phyloP scores from a whole-genome alignment of 2,888 invertebrate species.

The Drosophila mulleri region DNA sequence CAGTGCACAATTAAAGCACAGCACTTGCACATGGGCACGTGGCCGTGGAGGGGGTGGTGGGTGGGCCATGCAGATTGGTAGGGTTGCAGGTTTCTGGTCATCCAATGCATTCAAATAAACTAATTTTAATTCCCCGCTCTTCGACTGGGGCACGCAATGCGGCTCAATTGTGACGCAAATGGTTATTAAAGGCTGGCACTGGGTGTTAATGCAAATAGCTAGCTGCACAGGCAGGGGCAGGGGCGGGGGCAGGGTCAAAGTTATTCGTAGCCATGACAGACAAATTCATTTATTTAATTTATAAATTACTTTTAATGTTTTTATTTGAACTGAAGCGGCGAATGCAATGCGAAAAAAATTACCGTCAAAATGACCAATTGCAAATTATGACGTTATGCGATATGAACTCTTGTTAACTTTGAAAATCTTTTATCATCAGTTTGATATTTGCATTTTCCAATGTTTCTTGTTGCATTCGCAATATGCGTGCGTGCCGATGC shows the following conservation, averaged over 20 bases:
- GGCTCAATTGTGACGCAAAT: slow-evolving; percentile 72
- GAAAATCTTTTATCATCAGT: slow-evolving; percentile 8
- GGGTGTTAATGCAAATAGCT: slow-evolving; percentile 2
- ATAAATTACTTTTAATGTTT: slow-evolving; percentile 42
- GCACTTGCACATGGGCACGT: not conserved
- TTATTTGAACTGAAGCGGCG: slow-evolving; percentile 31
- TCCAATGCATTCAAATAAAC: slow-evolving; percentile 69
- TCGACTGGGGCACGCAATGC: slow-evolving; percentile 65
- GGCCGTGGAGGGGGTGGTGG: not conserved
- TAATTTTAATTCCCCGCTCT: slow-evolving; percentile 75
- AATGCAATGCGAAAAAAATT: slow-evolving; percentile 20
- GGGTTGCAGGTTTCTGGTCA: not conserved
- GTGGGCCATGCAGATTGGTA: slow-evolving; percentile 6
- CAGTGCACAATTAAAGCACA: slow-evolving; percentile 46
- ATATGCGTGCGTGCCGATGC: not conserved
- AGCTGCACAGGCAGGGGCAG: too few species aligned
- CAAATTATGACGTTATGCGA: slow-evolving; percentile 52
- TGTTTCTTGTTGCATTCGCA: not conserved
- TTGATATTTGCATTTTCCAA: slow-evolving; percentile 9
- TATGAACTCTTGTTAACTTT: slow-evolving; percentile 42
- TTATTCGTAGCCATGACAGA: slow-evolving; percentile 17
- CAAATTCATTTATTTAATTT: slow-evolving; percentile 47
- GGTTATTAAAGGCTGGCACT: slow-evolving; percentile 32
- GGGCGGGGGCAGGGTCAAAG: not conserved
- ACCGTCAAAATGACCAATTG: slow-evolving; percentile 36